Conservation (phyloP, 2,888 invertebrate genomes). For the Hypomecis atomaria region DNA sequence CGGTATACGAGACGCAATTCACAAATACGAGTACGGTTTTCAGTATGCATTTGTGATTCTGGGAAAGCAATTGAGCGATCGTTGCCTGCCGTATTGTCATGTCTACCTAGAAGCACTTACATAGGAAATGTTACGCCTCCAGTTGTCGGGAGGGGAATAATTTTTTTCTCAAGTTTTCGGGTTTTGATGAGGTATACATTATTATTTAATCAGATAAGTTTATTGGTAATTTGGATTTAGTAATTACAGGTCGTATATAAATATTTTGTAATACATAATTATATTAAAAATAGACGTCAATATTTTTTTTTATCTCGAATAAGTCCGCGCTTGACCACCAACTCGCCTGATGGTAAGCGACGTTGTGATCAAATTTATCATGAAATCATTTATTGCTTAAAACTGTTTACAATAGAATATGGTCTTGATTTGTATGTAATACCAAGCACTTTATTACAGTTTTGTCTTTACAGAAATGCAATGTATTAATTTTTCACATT, state of each 20-base stretch:
- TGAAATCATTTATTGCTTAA: no score
- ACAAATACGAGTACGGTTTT: conserved; percentile 37
- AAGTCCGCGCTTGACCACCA: no score
- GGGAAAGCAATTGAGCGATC: conserved; percentile 34
- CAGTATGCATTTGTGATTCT: conserved; percentile 41
- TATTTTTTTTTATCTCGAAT: no score
- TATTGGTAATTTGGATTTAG: no score
- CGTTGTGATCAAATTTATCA: no score
- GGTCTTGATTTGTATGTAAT: no score
- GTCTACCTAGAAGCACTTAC: conserved; percentile 25
- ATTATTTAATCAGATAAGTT: background rate
- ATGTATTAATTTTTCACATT: no score
- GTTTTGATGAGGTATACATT: background rate
- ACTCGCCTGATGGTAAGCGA: no score
- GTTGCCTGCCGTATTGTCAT: conserved; percentile 33
- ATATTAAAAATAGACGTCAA: no score
- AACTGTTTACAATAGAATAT: no score
- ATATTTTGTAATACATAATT: background rate
- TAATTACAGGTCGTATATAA: background rate
- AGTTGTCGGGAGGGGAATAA: background rate
- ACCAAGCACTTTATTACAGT: no score
- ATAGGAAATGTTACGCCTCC: conserved; percentile 15
- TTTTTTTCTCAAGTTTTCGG: background rate
- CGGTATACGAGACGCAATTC: conserved; percentile 55
- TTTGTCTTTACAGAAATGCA: no score